Percentiles rank a stretch among this genome's conserved stretches.
Evolutionary conservation across 2,113 vertebrate species (phyloP).

Genomic region (Oxyruncus cristatus): DNA sequence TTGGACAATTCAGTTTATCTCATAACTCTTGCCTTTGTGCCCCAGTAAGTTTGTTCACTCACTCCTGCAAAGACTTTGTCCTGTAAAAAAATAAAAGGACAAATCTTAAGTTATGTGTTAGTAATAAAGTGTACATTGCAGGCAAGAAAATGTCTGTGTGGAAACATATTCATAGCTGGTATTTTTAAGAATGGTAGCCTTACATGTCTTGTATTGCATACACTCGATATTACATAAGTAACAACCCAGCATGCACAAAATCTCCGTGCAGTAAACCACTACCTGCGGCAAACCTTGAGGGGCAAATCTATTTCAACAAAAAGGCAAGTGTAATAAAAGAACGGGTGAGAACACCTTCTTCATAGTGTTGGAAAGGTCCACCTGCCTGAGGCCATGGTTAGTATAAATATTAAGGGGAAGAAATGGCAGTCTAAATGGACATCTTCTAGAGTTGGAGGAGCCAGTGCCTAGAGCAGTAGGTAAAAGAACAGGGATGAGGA

Average conservation of each 20-base stretch:
- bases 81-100: not conserved
- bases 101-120: fast-evolving
- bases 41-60: not conserved
- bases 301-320: not conserved
- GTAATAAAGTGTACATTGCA: not conserved
- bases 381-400: not conserved
- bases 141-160: not conserved
- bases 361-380: not conserved
- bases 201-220: not conserved
- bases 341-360: not conserved
- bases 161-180: not conserved
- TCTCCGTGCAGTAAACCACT: not conserved
- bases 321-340: not conserved
- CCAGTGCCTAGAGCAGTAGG: not conserved
- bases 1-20: not conserved
- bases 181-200: not conserved
- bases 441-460: not conserved
- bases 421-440: not conserved
- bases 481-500: not conserved
- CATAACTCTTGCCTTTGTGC: not conserved
- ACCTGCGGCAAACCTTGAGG: not conserved
- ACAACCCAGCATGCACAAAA: not conserved
- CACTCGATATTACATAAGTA: not conserved
- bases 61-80: not conserved
- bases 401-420: not conserved